These are phyloP conservation scores for Silurus asotus DNA, from an alignment of 2,113 vertebrate genomes.

Conservation along the genomic window DNA sequence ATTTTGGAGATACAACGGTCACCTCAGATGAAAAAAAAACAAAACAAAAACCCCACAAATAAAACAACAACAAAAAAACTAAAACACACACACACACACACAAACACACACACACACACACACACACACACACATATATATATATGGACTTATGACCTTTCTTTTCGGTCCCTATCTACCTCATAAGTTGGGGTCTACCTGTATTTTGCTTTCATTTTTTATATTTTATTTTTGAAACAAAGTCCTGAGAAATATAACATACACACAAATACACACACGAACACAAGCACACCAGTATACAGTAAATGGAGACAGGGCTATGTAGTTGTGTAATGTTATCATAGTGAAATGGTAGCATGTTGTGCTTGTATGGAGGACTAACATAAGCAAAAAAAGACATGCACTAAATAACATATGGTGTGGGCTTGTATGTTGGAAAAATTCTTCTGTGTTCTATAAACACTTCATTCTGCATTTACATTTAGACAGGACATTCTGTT, in stretches of 20 bases:
- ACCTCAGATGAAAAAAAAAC: no score
- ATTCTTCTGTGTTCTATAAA: constrained; percentile 2
- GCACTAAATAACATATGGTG: neutral
- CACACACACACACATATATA: no score
- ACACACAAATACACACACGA: neutral
- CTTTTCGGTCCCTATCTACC: no score
- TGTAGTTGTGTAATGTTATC: neutral
- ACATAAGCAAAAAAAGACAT: constrained; percentile 11
- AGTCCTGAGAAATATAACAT: neutral
- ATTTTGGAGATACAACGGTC: no score
- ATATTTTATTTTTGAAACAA: no score
- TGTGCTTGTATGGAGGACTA: neutral
- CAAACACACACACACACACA: no score
- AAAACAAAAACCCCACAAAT: no score
- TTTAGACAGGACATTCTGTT: neutral
- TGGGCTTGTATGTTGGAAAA: neutral
- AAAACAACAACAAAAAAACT: no score
- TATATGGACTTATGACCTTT: no score
- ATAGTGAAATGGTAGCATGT: neutral
- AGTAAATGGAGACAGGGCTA: neutral
- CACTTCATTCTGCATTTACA: constrained; percentile 5
- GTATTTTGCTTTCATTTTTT: no score
- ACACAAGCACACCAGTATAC: neutral
- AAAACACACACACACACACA: no score
- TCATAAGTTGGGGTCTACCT: no score